A percentile compares a stretch with the other conserved stretches of the same genome.
These are phyloP conservation scores for Heliocidaris erythrogramma DNA, from an alignment of 35 echinoderm and acorn worm species.

Conservation along the genomic window DNA sequence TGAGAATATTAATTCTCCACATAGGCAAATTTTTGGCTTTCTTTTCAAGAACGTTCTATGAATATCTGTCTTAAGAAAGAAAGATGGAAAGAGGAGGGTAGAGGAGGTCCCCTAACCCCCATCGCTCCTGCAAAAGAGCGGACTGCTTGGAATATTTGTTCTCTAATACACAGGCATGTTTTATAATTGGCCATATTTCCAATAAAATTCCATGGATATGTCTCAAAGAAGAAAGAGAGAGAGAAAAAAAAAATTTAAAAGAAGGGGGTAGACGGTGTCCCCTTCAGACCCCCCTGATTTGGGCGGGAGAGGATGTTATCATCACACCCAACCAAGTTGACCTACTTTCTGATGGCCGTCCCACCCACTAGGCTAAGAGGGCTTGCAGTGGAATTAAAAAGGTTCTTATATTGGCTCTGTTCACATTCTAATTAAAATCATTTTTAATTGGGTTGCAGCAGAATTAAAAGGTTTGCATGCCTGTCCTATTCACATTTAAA, in stretches of 20 bases:
- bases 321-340: constrained; percentile 19
- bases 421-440: neutral
- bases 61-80: neutral
- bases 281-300: neutral
- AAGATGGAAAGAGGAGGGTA: neutral
- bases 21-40: too few relatives aligned
- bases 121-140: neutral
- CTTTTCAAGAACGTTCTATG: too few relatives aligned
- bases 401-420: neutral
- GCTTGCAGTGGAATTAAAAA: neutral
- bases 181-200: neutral
- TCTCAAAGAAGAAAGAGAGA: neutral
- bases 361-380: constrained; percentile 10
- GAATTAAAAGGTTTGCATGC: too few relatives aligned
- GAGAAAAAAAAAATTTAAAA: neutral
- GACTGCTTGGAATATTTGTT: neutral
- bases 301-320: constrained; percentile 16
- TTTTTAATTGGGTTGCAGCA: too few relatives aligned
- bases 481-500: too few relatives aligned
- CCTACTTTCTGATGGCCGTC: constrained; percentile 28
- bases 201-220: neutral
- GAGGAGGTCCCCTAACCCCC: neutral
- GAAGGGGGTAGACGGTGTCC: neutral
- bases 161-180: neutral
- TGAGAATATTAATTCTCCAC: too few relatives aligned